Evolutionary conservation across 1,140 invertebrate species (phyloP), one percentile per base, ranked within the genome.

Genomic region (Aphaenogaster floridana): DNA sequence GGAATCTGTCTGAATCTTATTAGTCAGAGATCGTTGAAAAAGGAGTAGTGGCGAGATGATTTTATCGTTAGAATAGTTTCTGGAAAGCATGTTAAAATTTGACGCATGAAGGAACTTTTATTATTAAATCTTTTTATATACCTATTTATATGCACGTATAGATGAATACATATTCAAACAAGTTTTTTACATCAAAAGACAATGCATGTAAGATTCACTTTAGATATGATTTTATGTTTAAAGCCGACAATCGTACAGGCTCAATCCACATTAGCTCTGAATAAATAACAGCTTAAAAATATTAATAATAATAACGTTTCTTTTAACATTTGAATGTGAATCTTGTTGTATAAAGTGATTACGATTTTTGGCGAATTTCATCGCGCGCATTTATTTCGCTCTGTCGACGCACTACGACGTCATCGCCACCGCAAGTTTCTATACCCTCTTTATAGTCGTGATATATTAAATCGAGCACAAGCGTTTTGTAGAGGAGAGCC

Each of bases 401-500:
- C 28, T 39, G 54, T 59, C 39, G 63, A 57, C 39, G 54, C 45
- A 39, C 28, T 69, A 71, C 15, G 52, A 50, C 28, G 28, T 2
- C 57, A 28, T 8, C 48, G 76, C 11, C 52, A 21, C 6, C 34
- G 21, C 74, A 21, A 42, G 48, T 72, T 81, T 86, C 79, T 63
- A 72, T 83, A 54, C 13, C 28, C 28, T 63, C 74, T 87, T 76
- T 66, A 79, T 59, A 64, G n/a, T 64, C 42, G 63, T 34, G 54
- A 84, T 76, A 76, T 84, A 84, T 84, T 74, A 84, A 84, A 84
- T 74, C 45, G 69, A 63, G 42, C 28, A 50, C 39, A 48, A 72
- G 52, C 80, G 17, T 74, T 63, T 74, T 48, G 28, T 13, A 17
- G 48, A 71, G 8, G 9, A 71, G 50, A 69, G 42, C 42, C 36